Percentiles rank a stretch among this genome's conserved stretches.
Evolutionary conservation across 2,888 invertebrate species (phyloP).

Genomic region (Magallana nippona): DNA sequence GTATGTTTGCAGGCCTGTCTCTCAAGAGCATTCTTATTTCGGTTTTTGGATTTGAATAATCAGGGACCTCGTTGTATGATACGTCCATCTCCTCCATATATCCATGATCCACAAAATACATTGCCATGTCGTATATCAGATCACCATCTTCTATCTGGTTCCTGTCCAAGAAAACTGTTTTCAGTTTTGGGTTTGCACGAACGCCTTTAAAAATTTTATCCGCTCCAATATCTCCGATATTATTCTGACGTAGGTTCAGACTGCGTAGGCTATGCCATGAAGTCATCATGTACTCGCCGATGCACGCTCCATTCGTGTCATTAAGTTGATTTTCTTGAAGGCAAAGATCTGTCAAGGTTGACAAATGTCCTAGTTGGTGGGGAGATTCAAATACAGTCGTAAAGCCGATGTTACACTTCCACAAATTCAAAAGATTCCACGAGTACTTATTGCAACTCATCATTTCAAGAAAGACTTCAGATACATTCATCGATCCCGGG

Average conservation of each 20-base stretch:
- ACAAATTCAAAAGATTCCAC: constrained; percentile 1
- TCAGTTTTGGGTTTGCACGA: background rate
- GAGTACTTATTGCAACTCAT: background rate
- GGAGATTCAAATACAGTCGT: background rate
- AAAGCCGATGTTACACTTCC: constrained; percentile 3
- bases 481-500: background rate
- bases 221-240: background rate
- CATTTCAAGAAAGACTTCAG: background rate
- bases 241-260: constrained; percentile 5
- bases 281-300: constrained; percentile 5
- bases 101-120: background rate
- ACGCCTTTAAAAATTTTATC: background rate
- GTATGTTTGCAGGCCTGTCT: background rate
- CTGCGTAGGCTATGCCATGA: constrained; percentile 9
- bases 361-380: background rate
- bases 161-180: background rate
- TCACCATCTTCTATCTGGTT: background rate
- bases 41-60: background rate
- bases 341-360: background rate
- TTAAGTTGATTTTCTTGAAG: background rate
- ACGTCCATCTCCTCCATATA: background rate
- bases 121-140: background rate
- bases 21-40: background rate
- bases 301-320: background rate
- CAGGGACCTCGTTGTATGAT: background rate